phyloP scores from a whole-genome alignment of 2,797 vertebrate species.

The Catamblyrhynchus diadema region DNA sequence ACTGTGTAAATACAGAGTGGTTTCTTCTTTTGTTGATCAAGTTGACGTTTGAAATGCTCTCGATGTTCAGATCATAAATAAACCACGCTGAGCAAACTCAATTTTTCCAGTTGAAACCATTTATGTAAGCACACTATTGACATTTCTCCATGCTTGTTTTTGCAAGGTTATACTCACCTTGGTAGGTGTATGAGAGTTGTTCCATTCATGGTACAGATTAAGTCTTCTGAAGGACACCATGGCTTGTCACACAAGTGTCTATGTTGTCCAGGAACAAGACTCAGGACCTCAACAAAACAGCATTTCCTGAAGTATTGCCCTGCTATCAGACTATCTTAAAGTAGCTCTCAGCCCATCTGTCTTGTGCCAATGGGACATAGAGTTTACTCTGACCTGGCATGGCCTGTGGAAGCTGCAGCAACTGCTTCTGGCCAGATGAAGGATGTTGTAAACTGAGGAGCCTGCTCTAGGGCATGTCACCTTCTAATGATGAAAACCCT shows the following conservation, averaged over 20 bases:
- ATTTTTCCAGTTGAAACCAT: background rate
- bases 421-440: background rate
- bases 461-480: background rate
- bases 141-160: background rate
- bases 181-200: background rate
- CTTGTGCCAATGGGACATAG: background rate
- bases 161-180: background rate
- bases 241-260: background rate
- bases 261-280: background rate
- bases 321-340: background rate
- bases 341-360: background rate
- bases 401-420: background rate
- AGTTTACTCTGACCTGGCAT: background rate
- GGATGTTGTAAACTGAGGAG: background rate
- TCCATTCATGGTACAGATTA: background rate
- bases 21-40: background rate
- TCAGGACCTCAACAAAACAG: background rate
- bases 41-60: background rate
- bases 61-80: background rate
- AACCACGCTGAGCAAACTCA: background rate
- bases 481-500: background rate
- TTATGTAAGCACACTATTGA: background rate
- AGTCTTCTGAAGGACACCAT: background rate
- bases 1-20: background rate
- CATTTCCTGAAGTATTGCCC: background rate